Conservation (phyloP, 2,113 vertebrate species). For the Brachirus orientalis region DNA sequence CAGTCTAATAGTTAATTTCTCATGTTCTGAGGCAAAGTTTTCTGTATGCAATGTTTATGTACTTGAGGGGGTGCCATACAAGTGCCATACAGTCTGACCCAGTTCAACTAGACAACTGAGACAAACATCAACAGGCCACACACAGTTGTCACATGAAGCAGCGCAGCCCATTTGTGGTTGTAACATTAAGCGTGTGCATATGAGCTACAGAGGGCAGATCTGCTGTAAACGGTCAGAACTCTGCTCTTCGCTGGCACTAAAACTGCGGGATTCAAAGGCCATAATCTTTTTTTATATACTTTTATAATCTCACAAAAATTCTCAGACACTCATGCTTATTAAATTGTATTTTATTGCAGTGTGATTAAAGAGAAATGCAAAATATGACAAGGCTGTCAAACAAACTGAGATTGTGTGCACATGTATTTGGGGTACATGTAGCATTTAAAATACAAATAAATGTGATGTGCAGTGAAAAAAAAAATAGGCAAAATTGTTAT, state of each 20-base stretch:
- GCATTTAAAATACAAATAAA: background rate
- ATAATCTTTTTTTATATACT: constrained; percentile 43
- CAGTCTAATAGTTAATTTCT: background rate
- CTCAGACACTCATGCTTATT: background rate
- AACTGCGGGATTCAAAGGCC: constrained; percentile 34
- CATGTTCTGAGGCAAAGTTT: background rate
- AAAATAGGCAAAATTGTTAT: too few species aligned
- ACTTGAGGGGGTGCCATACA: background rate
- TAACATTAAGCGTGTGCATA: constrained; percentile 12
- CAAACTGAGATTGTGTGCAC: background rate
- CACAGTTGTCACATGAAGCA: constrained; percentile 38
- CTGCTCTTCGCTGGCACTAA: constrained; percentile 27
- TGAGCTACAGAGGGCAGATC: too few species aligned
- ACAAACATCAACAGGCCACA: constrained; percentile 4
- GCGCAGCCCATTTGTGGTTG: background rate
- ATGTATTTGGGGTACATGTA: background rate
- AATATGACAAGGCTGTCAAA: background rate
- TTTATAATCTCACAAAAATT: constrained; percentile 39
- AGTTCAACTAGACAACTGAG: constrained; percentile 21
- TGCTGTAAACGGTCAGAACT: background rate
- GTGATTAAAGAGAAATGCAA: background rate
- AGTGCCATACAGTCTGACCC: background rate
- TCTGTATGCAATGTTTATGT: constrained; percentile 4
- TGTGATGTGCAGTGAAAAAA: too few species aligned
- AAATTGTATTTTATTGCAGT: constrained; percentile 16